Evolutionary conservation across 2,113 vertebrate genomes (phyloP).

Genomic region (Notothenia coriiceps): DNA sequence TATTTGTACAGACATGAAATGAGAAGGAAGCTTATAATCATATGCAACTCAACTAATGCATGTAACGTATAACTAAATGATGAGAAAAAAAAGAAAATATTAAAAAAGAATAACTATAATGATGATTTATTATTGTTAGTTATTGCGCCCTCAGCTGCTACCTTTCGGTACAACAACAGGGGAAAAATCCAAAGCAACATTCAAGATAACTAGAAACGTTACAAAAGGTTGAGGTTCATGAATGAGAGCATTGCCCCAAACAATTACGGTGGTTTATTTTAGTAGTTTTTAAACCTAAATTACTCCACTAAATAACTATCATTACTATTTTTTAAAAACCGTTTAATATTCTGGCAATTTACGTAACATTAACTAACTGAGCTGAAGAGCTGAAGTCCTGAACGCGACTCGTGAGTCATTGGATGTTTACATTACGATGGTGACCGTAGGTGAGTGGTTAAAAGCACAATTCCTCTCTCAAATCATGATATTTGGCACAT

Average conservation of each 20-base stretch:
- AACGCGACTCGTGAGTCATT: conserved; percentile 25
- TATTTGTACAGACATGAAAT: background rate
- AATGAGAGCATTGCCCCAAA: background rate
- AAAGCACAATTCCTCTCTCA: background rate
- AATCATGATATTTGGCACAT: background rate
- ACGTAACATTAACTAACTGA: background rate
- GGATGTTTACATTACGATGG: conserved; percentile 57
- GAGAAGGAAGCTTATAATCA: background rate
- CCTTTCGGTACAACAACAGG: background rate
- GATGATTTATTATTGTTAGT: background rate
- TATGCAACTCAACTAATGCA: background rate
- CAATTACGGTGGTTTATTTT: accelerated
- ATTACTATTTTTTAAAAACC: background rate
- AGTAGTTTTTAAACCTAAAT: accelerated
- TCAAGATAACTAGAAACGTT: conserved; percentile 34
- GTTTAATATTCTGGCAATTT: background rate
- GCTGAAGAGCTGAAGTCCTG: conserved; percentile 20
- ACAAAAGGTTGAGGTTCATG: background rate
- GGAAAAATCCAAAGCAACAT: conserved; percentile 12
- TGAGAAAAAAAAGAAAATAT: no score
- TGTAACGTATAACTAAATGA: no score
- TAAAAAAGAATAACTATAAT: no score
- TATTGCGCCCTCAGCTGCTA: conserved; percentile 44
- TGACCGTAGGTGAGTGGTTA: conserved; percentile 64
- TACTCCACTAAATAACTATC: background rate